These are phyloP conservation scores for Protosalanx chinensis DNA, from an alignment of 2,797 vertebrate species.

Conservation along the genomic window DNA sequence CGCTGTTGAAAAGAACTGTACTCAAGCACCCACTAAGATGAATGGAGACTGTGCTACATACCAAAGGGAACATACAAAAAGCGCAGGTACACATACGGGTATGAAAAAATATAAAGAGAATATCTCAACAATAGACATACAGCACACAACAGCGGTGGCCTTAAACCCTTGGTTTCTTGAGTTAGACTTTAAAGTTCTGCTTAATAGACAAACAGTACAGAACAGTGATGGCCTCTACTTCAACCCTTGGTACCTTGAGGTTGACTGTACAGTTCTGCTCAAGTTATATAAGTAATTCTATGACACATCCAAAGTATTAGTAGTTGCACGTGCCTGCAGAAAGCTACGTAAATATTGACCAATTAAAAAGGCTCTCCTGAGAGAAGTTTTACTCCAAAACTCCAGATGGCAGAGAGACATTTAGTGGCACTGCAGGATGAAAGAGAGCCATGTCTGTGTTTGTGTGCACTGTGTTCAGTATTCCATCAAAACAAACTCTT, in stretches of 20 bases:
- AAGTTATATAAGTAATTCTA: conserved; percentile 4
- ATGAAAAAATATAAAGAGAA: too few relatives aligned
- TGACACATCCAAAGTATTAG: conserved; percentile 34
- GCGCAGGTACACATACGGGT: conserved; percentile 2
- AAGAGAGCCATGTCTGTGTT: conserved; percentile 45
- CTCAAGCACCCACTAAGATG: conserved; percentile 43
- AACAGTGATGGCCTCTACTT: neutral
- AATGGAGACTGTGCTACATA: conserved; percentile 36
- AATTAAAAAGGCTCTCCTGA: conserved; percentile 64
- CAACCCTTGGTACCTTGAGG: neutral
- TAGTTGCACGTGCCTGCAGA: conserved; percentile 46
- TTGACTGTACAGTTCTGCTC: neutral
- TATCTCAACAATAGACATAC: too few relatives aligned
- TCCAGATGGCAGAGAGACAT: conserved; percentile 67
- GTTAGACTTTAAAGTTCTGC: neutral
- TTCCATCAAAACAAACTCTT: conserved; percentile 74
- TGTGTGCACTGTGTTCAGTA: conserved; percentile 40
- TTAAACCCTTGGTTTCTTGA: neutral
- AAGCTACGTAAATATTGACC: conserved; percentile 70
- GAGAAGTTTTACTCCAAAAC: conserved; percentile 39
- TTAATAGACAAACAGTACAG: neutral
- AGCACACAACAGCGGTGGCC: neutral
- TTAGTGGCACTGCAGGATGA: conserved; percentile 57
- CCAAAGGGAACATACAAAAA: conserved; percentile 17
- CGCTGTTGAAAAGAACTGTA: neutral